Evolutionary conservation across 2,888 invertebrate genomes (phyloP), one percentile per base, ranked within the genome.

Genomic region (Schrankia costaestrigalis): DNA sequence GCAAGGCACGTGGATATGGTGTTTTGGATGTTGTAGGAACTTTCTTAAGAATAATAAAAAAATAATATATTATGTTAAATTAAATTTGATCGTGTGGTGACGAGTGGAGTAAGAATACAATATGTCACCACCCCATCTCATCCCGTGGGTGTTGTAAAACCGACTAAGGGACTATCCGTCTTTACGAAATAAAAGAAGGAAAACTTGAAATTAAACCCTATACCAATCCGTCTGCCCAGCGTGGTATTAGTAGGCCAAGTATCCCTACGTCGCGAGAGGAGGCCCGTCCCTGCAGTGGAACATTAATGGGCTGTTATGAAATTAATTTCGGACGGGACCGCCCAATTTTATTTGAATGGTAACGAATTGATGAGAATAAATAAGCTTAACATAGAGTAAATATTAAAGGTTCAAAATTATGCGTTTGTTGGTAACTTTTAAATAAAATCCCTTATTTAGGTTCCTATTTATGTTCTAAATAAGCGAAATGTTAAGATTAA

Each of bases 341-440:
- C 21, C 10, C 29, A 11, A 22, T 11, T 1, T n/a, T 10, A 7
- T 0, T 3, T 8, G 24, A 22, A 35, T 43, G 25, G 23, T 13
- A 35, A 21, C 18, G 2, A 12, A 35, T 28, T 43, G 56, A 41
- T 39, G 44, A 44, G 42, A 47, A 56, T 61, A 58, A 58, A 61
- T 55, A 61, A 47, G 40, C 35, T 31, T 40, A 42, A 48, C 45
- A 47, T 24, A 43, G 33, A 42, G 59, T 56, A 45, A 61, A 61
- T 59, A 56, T 62, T 53, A 44, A 35, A 33, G 32, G 41, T 36
- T 49, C 34, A 49, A 49, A 50, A 54, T 57, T 54, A 37, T 32
- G 27, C 34, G 50, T 49, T 46, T 50, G 46, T 54, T 40, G 24
- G 21, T 36, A 54, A 55, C 41, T 55, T 54, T 37, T 31, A 46